Conservation (phyloP, 2,888 invertebrate genomes). For the Mimachlamys varia region DNA sequence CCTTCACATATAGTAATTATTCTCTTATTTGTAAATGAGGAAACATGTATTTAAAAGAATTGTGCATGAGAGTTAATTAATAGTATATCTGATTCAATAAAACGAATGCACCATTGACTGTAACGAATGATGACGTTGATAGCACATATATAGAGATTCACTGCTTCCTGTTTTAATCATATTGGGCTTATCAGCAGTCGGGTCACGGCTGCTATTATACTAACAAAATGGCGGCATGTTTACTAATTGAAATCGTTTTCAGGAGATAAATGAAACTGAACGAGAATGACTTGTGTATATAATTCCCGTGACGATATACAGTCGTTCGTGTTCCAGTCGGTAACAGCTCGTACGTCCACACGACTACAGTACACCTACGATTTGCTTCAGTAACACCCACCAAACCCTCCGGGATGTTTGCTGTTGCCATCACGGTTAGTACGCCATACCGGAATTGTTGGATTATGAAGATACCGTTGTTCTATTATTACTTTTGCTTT, state of each 20-base stretch:
- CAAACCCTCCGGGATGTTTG: background rate
- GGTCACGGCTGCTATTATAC: background rate
- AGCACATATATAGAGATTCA: background rate
- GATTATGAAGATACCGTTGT: too few species aligned
- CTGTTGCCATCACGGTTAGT: background rate
- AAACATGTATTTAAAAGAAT: background rate
- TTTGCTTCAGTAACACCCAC: background rate
- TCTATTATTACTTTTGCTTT: too few species aligned
- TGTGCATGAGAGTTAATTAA: background rate
- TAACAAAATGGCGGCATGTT: constrained; percentile 14
- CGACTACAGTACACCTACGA: background rate
- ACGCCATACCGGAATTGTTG: background rate
- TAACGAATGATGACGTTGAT: background rate
- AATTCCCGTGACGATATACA: background rate
- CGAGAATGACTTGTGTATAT: background rate
- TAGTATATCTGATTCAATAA: background rate
- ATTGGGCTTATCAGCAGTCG: background rate
- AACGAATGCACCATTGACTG: background rate
- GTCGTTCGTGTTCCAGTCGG: background rate
- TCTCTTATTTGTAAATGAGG: background rate
- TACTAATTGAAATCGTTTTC: background rate
- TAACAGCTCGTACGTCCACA: background rate
- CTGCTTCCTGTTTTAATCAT: background rate
- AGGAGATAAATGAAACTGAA: background rate
- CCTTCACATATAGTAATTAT: background rate